These are phyloP conservation scores for Bicyclus anynana DNA, from an alignment of 1,140 invertebrate genomes.

Conservation along the genomic window DNA sequence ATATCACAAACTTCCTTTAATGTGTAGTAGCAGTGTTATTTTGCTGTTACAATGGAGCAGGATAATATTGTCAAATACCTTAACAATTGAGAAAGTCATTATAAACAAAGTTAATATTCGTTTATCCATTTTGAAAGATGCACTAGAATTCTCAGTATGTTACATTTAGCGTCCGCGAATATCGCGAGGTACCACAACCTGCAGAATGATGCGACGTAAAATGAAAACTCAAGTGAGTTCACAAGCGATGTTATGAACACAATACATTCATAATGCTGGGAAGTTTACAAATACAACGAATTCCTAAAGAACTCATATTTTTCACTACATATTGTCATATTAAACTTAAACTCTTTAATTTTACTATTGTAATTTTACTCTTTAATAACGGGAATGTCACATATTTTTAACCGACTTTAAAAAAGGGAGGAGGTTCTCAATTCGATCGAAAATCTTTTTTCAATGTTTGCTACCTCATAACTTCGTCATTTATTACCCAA, in stretches of 20 bases:
- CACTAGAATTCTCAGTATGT: not conserved
- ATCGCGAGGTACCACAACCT: constrained; percentile 1
- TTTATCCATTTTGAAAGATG: constrained; percentile 19
- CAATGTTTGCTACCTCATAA: too few relatives aligned
- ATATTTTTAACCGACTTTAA: too few relatives aligned
- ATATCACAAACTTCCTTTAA: too few relatives aligned
- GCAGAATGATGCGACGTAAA: not conserved
- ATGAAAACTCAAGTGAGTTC: not conserved
- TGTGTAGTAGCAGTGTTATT: too few relatives aligned
- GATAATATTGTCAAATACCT: constrained; percentile 3
- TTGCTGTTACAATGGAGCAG: too few relatives aligned
- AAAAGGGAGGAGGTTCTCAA: too few relatives aligned
- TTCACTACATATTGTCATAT: too few relatives aligned
- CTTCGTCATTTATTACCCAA: too few relatives aligned
- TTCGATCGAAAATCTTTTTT: too few relatives aligned
- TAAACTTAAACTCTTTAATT: too few relatives aligned
- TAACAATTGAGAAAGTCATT: constrained; percentile 5
- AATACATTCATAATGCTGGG: constrained; percentile 26
- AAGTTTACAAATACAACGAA: constrained; percentile 6
- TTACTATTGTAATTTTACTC: too few relatives aligned
- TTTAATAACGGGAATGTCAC: too few relatives aligned
- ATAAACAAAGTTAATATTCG: constrained; percentile 11
- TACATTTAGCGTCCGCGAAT: not conserved
- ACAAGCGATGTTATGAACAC: constrained; percentile 26
- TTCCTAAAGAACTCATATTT: not conserved